Conservation (phyloP, 2,888 invertebrate genomes). For the Trisateles emortualis region DNA sequence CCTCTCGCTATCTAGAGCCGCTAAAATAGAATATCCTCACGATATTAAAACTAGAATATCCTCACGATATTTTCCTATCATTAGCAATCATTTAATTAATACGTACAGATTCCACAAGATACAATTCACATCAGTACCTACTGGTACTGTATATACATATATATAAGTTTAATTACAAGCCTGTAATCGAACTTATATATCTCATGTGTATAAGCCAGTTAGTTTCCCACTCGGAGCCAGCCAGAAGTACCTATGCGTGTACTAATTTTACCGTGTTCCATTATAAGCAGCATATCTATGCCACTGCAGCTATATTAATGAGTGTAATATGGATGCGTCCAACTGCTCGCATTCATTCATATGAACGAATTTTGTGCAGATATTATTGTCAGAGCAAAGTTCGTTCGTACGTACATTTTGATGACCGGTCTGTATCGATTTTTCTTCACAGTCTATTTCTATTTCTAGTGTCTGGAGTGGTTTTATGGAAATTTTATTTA, state of each 20-base stretch:
- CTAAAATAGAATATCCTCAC: too few relatives aligned
- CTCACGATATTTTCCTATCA: too few relatives aligned
- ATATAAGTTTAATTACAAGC: too few relatives aligned
- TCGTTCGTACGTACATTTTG: neutral
- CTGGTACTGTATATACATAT: too few relatives aligned
- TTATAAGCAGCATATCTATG: constrained; percentile 35
- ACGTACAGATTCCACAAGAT: too few relatives aligned
- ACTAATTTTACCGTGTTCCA: constrained; percentile 21
- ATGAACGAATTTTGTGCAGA: constrained; percentile 15
- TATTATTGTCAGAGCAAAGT: constrained; percentile 18
- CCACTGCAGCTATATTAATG: constrained; percentile 36
- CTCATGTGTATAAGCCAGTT: too few relatives aligned
- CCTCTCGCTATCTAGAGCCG: too few relatives aligned
- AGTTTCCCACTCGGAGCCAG: too few relatives aligned
- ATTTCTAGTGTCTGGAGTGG: neutral
- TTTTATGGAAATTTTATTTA: neutral
- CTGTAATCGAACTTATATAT: too few relatives aligned
- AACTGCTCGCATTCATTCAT: constrained; percentile 62
- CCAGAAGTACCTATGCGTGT: neutral
- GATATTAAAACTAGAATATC: too few relatives aligned
- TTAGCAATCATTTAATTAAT: too few relatives aligned
- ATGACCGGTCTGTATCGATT: neutral
- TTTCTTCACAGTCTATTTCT: neutral
- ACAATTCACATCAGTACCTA: too few relatives aligned
- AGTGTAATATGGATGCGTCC: constrained; percentile 52